phyloP scores from a whole-genome alignment of 2,888 invertebrate genomes.

The Acrobasis suavella region DNA sequence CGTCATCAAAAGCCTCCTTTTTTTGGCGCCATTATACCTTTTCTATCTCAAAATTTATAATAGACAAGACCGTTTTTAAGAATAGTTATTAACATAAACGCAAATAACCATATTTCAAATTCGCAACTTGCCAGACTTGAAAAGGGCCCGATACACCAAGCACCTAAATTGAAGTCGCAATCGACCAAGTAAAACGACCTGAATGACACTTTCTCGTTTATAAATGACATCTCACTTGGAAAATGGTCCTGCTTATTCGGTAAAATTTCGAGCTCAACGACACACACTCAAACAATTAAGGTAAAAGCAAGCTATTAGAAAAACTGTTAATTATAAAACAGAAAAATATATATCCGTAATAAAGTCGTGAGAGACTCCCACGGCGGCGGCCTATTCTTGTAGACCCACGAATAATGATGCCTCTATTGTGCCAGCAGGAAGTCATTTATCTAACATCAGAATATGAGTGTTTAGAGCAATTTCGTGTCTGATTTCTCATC shows the following conservation, averaged over 20 bases:
- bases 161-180: too few relatives aligned
- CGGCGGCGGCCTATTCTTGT: slow-evolving; percentile 70
- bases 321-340: slow-evolving; percentile 80
- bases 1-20: too few relatives aligned
- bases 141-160: too few relatives aligned
- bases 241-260: slow-evolving; percentile 32
- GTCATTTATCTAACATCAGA: slow-evolving; percentile 82
- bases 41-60: too few relatives aligned
- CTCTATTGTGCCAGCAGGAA: slow-evolving; percentile 80
- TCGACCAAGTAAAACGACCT: too few relatives aligned
- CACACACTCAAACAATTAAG: slow-evolving; percentile 67
- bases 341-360: slow-evolving; percentile 80
- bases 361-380: slow-evolving; percentile 79
- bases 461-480: slow-evolving; percentile 81
- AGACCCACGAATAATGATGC: slow-evolving; percentile 74
- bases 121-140: too few relatives aligned
- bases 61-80: too few relatives aligned
- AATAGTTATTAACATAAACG: too few relatives aligned
- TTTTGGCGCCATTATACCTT: too few relatives aligned
- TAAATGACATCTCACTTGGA: background rate
- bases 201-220: too few relatives aligned
- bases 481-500: slow-evolving; percentile 78
- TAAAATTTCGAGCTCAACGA: slow-evolving; percentile 39
- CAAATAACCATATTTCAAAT: too few relatives aligned
- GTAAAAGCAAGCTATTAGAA: slow-evolving; percentile 78